Percentiles rank a stretch among this genome's conserved stretches.
Evolutionary conservation across 2,797 vertebrate genomes (phyloP).

Genomic region (Graptemys geographica): DNA sequence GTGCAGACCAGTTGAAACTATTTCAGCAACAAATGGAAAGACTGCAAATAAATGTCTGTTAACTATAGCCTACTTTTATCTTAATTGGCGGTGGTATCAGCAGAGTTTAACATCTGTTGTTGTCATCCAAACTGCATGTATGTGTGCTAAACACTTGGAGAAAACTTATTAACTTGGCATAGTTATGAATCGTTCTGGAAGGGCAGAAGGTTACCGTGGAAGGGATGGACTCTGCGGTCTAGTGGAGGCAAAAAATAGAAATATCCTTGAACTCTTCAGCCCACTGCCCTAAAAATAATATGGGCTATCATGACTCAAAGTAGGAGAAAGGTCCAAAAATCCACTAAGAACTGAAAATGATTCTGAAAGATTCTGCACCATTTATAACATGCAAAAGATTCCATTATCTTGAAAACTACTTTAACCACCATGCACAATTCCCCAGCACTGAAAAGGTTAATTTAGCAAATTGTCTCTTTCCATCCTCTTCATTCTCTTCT

Average conservation of each 20-base stretch:
- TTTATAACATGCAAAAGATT: background rate
- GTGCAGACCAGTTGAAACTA: background rate
- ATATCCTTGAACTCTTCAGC: background rate
- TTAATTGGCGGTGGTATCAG: constrained; percentile 38
- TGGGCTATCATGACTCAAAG: background rate
- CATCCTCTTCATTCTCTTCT: background rate
- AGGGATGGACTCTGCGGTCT: background rate
- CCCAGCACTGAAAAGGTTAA: background rate
- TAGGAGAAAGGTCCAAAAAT: background rate
- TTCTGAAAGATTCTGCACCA: background rate
- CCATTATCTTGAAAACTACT: background rate
- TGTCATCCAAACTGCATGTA: background rate
- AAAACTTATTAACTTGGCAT: background rate
- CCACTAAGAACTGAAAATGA: background rate
- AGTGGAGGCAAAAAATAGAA: background rate
- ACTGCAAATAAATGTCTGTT: background rate
- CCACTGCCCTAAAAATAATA: background rate
- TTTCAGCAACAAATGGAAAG: constrained; percentile 19
- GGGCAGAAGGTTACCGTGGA: background rate
- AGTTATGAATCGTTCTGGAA: background rate
- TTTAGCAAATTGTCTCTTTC: background rate
- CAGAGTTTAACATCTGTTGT: background rate
- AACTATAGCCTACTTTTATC: constrained; percentile 2
- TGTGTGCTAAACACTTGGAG: constrained; percentile 9
- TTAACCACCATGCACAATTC: fast-evolving